Evolutionary conservation across 2,797 vertebrate genomes (phyloP), one percentile per base, ranked within the genome.

Genomic region (Prionace glauca): DNA sequence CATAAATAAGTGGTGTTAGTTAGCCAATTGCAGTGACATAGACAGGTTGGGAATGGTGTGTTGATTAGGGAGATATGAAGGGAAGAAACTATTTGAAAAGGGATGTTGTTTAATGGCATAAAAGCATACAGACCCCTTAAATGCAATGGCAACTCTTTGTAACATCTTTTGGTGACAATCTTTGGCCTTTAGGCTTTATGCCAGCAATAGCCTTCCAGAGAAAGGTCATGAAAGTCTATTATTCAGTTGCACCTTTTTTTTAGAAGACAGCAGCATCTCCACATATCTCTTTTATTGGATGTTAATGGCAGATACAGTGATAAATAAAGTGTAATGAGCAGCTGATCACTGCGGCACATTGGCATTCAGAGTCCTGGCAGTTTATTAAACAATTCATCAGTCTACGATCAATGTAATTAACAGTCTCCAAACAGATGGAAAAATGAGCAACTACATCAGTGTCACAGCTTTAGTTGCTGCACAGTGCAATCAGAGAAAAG

Each of bases 351-450:
- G 45, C 93, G 74, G 93, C 36, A 69, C 71, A 95, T 95, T 95
- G 93, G 71, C 93, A 74, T 60, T 32, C 93, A 9, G 93, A 74
- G 71, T 77, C 71, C 93, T 56, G 45, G 93, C 93, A 95, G 93
- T 72, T 95, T 95, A 72, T 95, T 95, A 95, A 95, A 95, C 93
- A 95, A 95, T 95, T 95, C 93, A 95, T 95, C 93, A 95, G 69
- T 77, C 93, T 56, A 56, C 71, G 29, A 95, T 95, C 93, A 74
- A 95, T 95, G 93, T 95, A 95, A 95, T 95, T 95, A 95, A 95
- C 93, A 72, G 93, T 74, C 92, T 94, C 69, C 22, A 71, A 95
- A 95, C 93, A 95, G 93, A 95, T 95, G 93, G 93, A 95, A 95
- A 74, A 95, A 95, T 95, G 93, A 74, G 93, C 93, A 95, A n/a